Evolutionary conservation across 37 sponge, comb jelly and placozoan genomes (phyloP), one percentile per base, ranked within the genome.

Genomic region (Haliclona indistincta): DNA sequence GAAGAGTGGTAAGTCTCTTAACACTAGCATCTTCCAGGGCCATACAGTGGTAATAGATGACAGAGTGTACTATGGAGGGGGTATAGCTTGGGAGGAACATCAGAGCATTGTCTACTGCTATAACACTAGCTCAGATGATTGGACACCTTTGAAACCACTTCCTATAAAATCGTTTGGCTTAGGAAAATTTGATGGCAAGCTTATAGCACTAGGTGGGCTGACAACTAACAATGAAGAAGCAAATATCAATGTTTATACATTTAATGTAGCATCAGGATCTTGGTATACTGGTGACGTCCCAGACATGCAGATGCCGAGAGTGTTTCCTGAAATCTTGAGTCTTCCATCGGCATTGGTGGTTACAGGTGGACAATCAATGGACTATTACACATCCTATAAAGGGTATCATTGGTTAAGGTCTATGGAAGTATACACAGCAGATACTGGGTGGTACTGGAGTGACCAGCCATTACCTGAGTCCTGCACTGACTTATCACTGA

Each of bases 401-500:
- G 52, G 52, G 52, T 49, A 49, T 49, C 17, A 49, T 17, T 49
- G 52, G 52, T 19, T 19, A 43, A 41, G 26, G 3, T 68, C 70
- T 8, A 68, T 68, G 20, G 38, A 7, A 52, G 35, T 72, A 38
- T 72, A 72, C 40, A 72, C 73, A 15, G 4, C n/a, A 10, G 40
- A 72, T 4, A 54, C 58, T 37, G 73, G 73, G 23, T 72, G 73
- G 73, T 72, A 72, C 23, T 72, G 73, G 73, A 72, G 73, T 30
- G 35, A 72, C 29, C 73, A 72, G 52, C 73, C 73, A n/a, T 32
- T 72, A 11, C 13, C 38, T 25, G 38, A 11, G 17, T 32, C 58
- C 3, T 52, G 73, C 29, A 36, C 73, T 32, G 58, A 55, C 29
- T 30, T 72, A 32, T 53, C 73, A 26, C 33, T 72, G 40, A 35